phyloP scores from a whole-genome alignment of 2,888 invertebrate species.

The Dromius quadrimaculatus region DNA sequence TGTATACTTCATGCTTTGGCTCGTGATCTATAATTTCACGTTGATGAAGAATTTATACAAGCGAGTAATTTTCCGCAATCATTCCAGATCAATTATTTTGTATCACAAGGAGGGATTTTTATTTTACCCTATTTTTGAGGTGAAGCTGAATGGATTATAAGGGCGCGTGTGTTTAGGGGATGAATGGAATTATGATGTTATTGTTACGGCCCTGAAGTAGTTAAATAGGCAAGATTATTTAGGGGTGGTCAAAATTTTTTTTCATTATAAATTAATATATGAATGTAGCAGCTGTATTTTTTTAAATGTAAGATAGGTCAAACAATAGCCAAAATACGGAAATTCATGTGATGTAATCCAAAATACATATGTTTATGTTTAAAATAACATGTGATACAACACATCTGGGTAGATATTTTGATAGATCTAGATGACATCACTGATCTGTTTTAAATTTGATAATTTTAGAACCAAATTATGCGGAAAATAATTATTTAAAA shows the following conservation, averaged over 20 bases:
- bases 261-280: not conserved
- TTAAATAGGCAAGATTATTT: not conserved
- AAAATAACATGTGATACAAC: too few relatives aligned
- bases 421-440: too few relatives aligned
- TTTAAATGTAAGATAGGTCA: too few relatives aligned
- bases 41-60: slow-evolving; percentile 7
- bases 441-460: too few relatives aligned
- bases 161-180: not conserved
- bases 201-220: not conserved
- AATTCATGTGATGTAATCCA: not conserved
- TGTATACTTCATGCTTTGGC: not conserved
- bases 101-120: slow-evolving; percentile 10
- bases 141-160: not conserved
- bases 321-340: not conserved
- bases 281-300: not conserved
- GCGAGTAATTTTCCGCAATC: not conserved
- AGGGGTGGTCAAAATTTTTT: not conserved
- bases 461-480: too few relatives aligned
- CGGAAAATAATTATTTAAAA: too few relatives aligned
- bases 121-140: not conserved
- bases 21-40: slow-evolving; percentile 1
- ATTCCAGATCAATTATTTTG: too few relatives aligned
- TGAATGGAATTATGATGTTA: slow-evolving; percentile 11
- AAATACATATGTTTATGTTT: too few relatives aligned
- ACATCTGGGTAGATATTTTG: too few relatives aligned